Conservation (phyloP, 2,113 vertebrate species). For the Perognathus longimembris region DNA sequence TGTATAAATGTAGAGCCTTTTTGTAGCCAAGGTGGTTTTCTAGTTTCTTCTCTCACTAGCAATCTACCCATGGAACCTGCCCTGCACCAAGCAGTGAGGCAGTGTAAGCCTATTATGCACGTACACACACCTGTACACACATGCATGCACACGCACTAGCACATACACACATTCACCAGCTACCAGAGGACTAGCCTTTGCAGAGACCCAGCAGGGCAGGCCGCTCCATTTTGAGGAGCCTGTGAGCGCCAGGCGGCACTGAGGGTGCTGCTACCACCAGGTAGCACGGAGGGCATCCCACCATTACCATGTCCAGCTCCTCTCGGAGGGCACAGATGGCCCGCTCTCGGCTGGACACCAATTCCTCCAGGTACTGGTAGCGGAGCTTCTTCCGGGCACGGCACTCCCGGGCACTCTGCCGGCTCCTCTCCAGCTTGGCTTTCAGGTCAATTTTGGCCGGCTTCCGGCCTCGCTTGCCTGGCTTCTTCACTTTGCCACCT, state of each 20-base stretch:
- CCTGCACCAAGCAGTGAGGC: neutral
- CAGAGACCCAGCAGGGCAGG: no score
- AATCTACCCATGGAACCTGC: neutral
- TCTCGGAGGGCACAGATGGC: conserved; percentile 97
- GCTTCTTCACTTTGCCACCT: conserved; percentile 98
- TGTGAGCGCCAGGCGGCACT: no score
- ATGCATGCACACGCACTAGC: no score
- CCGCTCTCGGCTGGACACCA: conserved; percentile 97
- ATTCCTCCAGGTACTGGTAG: conserved; percentile 98
- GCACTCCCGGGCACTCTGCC: conserved; percentile 97
- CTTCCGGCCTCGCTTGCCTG: conserved; percentile 96
- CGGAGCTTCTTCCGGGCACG: conserved; percentile 96
- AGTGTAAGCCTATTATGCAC: neutral
- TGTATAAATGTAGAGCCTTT: neutral
- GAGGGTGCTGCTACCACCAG: no score
- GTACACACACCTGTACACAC: no score
- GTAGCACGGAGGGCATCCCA: neutral
- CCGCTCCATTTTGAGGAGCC: no score
- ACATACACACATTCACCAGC: no score
- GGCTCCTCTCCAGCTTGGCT: conserved; percentile 97
- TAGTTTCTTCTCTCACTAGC: conserved; percentile 8
- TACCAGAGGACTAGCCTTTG: no score
- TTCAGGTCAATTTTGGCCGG: conserved; percentile 98
- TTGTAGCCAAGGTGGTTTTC: neutral
- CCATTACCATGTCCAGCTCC: conserved; percentile 96